A percentile compares a stretch with the other conserved stretches of the same genome.
Evolutionary conservation across 2,888 invertebrate genomes (phyloP).

Genomic region (Pammene fasciana): DNA sequence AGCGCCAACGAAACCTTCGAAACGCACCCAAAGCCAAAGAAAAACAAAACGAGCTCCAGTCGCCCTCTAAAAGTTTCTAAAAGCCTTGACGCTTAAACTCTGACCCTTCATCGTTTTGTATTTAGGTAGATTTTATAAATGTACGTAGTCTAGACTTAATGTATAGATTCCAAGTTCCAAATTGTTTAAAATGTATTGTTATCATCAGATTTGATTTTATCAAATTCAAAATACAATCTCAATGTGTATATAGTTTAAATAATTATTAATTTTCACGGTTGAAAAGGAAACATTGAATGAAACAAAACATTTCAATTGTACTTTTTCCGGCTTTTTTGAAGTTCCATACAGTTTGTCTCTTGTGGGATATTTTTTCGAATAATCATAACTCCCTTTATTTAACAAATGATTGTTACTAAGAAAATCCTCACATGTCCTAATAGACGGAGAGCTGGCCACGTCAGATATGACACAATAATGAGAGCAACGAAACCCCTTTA

Average conservation of each 20-base stretch:
- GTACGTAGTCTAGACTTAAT: conserved; percentile 72
- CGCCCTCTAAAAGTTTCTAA: conserved; percentile 78
- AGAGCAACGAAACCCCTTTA: too few relatives aligned
- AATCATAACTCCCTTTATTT: neutral
- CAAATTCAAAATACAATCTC: conserved; percentile 1
- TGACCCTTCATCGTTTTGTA: conserved; percentile 69
- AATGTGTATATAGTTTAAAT: conserved; percentile 9
- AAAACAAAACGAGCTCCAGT: conserved; percentile 63
- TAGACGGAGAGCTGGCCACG: too few relatives aligned
- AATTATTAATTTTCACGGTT: neutral
- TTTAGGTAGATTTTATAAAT: conserved; percentile 83
- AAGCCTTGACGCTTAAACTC: conserved; percentile 71
- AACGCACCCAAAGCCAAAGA: conserved; percentile 66
- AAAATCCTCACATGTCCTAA: neutral
- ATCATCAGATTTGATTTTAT: conserved; percentile 62
- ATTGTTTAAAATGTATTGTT: conserved; percentile 69
- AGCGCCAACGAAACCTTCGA: conserved; percentile 56
- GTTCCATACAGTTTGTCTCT: neutral
- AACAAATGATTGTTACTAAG: conserved; percentile 3
- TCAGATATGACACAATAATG: too few relatives aligned
- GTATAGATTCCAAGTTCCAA: conserved; percentile 64
- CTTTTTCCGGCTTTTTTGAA: neutral
- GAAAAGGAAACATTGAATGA: neutral
- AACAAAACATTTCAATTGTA: neutral
- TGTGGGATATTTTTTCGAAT: neutral